A percentile compares a stretch with the other conserved stretches of the same genome.
phyloP scores from a whole-genome alignment of 2,888 invertebrate genomes.

The Helobdella robusta region DNA sequence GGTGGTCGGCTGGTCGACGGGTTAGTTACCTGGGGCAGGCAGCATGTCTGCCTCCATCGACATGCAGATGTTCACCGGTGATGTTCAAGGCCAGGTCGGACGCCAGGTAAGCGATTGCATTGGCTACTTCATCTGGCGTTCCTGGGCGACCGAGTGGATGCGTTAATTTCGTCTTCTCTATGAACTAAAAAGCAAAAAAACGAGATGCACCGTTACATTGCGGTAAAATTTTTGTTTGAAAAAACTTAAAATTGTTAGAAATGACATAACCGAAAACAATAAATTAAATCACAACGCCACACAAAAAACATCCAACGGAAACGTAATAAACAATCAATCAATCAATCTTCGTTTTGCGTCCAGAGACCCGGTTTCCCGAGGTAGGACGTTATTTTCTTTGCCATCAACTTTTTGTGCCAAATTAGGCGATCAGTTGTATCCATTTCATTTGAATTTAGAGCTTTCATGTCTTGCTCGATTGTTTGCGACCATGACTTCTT shows the following conservation, averaged over 20 bases:
- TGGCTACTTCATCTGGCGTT: conserved; percentile 73
- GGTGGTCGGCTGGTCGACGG: too few species aligned
- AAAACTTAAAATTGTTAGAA: neutral
- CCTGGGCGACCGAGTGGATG: conserved; percentile 83
- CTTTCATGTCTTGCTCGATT: too few species aligned
- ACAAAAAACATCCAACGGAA: neutral
- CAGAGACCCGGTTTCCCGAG: too few species aligned
- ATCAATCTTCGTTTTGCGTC: too few species aligned
- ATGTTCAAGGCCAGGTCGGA: conserved; percentile 70
- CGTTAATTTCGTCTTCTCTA: conserved; percentile 72
- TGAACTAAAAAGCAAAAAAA: conserved; percentile 54
- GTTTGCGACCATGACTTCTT: too few species aligned
- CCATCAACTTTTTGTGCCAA: too few species aligned
- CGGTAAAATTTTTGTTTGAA: neutral
- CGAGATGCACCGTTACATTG: neutral
- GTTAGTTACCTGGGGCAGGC: conserved; percentile 75
- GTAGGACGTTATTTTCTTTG: too few species aligned
- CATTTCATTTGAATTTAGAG: too few species aligned
- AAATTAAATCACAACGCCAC: neutral
- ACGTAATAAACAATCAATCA: too few species aligned
- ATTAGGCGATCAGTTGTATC: too few species aligned
- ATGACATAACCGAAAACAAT: neutral
- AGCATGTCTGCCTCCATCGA: conserved; percentile 86
- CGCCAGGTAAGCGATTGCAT: conserved; percentile 80
- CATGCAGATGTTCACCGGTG: conserved; percentile 76